A percentile compares a stretch with the other conserved stretches of the same genome.
Evolutionary conservation across 2,888 invertebrate species (phyloP).

Genomic region (Caenorhabditis sp.): DNA sequence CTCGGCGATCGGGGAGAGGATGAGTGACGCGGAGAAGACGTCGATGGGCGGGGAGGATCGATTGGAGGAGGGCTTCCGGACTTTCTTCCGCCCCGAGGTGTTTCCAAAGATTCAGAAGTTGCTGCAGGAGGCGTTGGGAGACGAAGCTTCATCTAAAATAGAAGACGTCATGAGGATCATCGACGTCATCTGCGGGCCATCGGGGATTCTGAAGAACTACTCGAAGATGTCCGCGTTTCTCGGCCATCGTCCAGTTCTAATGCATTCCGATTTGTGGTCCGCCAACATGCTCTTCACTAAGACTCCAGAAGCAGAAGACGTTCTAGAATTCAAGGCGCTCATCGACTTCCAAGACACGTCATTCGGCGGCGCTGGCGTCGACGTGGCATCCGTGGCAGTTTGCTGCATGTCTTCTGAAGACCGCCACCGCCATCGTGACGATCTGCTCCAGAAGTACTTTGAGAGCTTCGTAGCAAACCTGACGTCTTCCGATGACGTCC

Average conservation of each 20-base stretch:
- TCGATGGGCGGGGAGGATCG: not conserved
- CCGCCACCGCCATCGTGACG: not conserved
- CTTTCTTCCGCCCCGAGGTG: not conserved
- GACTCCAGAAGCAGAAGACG: not conserved
- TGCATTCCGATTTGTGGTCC: not conserved
- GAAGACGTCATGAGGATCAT: not conserved
- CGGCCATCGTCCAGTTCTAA: not conserved
- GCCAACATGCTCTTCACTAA: conserved; percentile 1
- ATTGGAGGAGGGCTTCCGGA: not conserved
- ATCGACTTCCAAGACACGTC: not conserved
- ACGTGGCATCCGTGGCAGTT: not conserved
- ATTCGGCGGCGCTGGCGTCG: not conserved
- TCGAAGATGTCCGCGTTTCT: not conserved
- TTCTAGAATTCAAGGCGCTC: not conserved
- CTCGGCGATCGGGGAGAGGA: not conserved
- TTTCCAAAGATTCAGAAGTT: not conserved
- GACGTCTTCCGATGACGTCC: not conserved
- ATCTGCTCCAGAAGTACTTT: not conserved
- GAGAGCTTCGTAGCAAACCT: not conserved
- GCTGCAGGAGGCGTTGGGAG: not conserved
- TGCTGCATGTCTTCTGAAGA: not conserved
- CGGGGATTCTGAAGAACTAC: not conserved
- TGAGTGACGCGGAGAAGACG: not conserved
- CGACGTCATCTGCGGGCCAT: no score
- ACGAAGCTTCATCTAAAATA: no score